Conservation (phyloP, 1,140 invertebrate genomes). For the Hormaphis cornu region DNA sequence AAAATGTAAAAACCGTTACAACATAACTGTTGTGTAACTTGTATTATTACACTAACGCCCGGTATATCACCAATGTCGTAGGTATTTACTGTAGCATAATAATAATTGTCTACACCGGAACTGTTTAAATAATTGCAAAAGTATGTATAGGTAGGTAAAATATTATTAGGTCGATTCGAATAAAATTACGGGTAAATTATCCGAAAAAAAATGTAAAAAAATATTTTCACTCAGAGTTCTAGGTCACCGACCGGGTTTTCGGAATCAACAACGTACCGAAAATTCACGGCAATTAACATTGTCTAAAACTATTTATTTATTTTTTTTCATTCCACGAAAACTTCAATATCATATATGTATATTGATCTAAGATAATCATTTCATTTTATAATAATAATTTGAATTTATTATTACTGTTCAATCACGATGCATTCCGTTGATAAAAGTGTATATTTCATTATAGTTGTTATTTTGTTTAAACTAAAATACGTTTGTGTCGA, state of each 20-base stretch:
- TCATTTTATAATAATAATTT: too few relatives aligned
- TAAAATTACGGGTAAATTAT: conserved; percentile 6
- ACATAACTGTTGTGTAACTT: conserved; percentile 3
- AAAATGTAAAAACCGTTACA: not conserved
- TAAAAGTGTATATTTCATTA: too few relatives aligned
- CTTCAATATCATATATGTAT: too few relatives aligned
- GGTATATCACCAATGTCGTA: conserved; percentile 8
- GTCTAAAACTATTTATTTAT: too few relatives aligned
- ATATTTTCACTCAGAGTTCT: not conserved
- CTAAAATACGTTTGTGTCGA: too few relatives aligned
- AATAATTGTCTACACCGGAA: conserved; percentile 15
- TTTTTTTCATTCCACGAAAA: too few relatives aligned
- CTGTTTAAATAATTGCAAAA: not conserved
- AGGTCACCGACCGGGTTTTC: not conserved
- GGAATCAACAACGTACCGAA: too few relatives aligned
- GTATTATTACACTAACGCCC: not conserved
- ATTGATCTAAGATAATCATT: too few relatives aligned
- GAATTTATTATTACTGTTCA: too few relatives aligned
- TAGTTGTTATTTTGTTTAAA: too few relatives aligned
- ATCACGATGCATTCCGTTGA: too few relatives aligned
- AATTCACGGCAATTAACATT: too few relatives aligned
- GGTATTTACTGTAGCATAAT: conserved; percentile 5
- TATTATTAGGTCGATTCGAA: conserved; percentile 18
- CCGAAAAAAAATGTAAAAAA: not conserved
- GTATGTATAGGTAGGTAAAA: not conserved